Evolutionary conservation across 2,888 invertebrate genomes (phyloP).

Genomic region (Drosophila antonietae): DNA sequence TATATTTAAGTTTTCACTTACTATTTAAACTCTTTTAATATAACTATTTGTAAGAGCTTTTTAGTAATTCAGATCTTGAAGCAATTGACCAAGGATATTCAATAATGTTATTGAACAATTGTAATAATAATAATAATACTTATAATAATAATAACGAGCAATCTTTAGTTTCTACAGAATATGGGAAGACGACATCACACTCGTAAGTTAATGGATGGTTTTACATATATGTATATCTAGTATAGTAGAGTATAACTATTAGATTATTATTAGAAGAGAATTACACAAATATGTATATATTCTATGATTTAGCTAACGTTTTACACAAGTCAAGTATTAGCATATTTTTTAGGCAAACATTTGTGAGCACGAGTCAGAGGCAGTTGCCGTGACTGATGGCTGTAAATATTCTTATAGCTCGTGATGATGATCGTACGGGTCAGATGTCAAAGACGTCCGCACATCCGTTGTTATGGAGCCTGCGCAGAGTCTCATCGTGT

Average conservation of each 20-base stretch:
- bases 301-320: background rate
- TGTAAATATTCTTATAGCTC: conserved; percentile 21
- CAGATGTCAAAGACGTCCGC: conserved; percentile 64
- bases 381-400: conserved; percentile 18
- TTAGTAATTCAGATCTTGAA: background rate
- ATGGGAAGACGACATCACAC: background rate
- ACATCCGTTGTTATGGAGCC: conserved; percentile 59
- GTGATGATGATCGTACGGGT: conserved; percentile 61
- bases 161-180: background rate
- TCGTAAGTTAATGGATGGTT: background rate
- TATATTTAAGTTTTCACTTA: too few species aligned
- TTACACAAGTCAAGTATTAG: background rate
- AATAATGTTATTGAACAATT: too few species aligned
- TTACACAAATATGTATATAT: background rate
- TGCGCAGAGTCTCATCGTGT: conserved; percentile 47
- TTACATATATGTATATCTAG: too few species aligned
- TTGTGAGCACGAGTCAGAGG: conserved; percentile 1
- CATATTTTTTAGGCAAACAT: background rate
- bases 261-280: background rate
- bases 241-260: too few species aligned
- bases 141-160: too few species aligned
- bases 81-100: background rate
- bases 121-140: too few species aligned
- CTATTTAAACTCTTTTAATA: background rate
- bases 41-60: background rate